Percentiles rank a stretch among this genome's conserved stretches.
phyloP scores from a whole-genome alignment of 2,888 invertebrate species.

The Plemyria rubiginata region DNA sequence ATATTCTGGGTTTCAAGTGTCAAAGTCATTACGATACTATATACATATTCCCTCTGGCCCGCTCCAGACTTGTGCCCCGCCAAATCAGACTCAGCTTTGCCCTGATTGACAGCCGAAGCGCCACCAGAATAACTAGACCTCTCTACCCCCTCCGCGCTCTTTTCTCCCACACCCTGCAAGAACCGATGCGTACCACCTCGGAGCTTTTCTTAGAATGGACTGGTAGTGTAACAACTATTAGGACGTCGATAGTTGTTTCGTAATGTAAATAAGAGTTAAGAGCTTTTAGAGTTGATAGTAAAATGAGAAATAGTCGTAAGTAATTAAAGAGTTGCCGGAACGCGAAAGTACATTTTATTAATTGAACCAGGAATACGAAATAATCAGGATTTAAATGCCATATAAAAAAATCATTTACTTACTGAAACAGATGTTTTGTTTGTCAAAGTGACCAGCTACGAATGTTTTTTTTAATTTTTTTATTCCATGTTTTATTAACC shows the following conservation, averaged over 20 bases:
- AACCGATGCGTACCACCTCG: slow-evolving; percentile 33
- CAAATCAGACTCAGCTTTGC: slow-evolving; percentile 59
- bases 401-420: too few species aligned
- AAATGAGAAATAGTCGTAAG: slow-evolving; percentile 6
- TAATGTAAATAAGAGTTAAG: slow-evolving; percentile 55
- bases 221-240: slow-evolving; percentile 69
- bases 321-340: background rate
- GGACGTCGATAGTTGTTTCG: slow-evolving; percentile 63
- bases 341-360: too few species aligned
- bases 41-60: background rate
- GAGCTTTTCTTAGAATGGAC: slow-evolving; percentile 55
- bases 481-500: too few species aligned
- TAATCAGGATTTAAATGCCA: too few species aligned
- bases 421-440: too few species aligned
- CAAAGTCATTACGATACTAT: too few species aligned
- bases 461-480: too few species aligned
- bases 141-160: slow-evolving; percentile 27
- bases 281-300: slow-evolving; percentile 14
- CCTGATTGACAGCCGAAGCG: slow-evolving; percentile 74
- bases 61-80: slow-evolving; percentile 51
- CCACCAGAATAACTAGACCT: slow-evolving; percentile 59
- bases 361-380: too few species aligned
- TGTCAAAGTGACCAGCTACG: too few species aligned
- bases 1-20: background rate
- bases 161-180: slow-evolving; percentile 22